Conservation (phyloP, 1,140 invertebrate species). For the Procambarus virginalis region DNA sequence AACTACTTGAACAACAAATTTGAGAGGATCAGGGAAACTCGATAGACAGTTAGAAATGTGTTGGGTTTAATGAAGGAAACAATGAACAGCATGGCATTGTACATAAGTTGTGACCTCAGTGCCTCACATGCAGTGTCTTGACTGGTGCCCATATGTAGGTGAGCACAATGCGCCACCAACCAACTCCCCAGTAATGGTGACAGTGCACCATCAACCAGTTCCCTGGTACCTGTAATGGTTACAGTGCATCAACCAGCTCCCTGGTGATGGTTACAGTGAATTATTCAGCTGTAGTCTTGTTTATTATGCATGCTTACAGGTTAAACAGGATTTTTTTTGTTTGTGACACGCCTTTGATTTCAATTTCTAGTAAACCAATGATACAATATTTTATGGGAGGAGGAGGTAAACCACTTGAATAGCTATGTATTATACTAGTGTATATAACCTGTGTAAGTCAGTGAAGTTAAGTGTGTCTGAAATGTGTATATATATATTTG, state of each 20-base stretch:
- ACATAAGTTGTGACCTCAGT: slow-evolving; percentile 40
- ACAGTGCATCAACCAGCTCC: not conserved
- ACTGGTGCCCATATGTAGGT: slow-evolving; percentile 14
- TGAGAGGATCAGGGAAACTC: slow-evolving; percentile 17
- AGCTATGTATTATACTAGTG: slow-evolving; percentile 59
- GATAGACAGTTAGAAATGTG: slow-evolving; percentile 19
- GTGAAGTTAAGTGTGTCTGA: slow-evolving; percentile 37
- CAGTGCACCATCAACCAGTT: not conserved
- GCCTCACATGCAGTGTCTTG: slow-evolving; percentile 51
- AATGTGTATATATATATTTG: slow-evolving; percentile 50
- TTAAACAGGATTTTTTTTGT: slow-evolving; percentile 1
- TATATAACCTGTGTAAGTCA: slow-evolving; percentile 52
- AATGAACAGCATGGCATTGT: slow-evolving; percentile 39
- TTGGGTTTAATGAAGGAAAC: slow-evolving; percentile 2
- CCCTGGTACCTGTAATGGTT: too few relatives aligned
- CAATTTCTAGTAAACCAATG: slow-evolving; percentile 23
- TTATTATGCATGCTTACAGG: slow-evolving; percentile 14
- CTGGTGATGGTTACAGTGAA: slow-evolving; percentile 13
- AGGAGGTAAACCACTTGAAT: slow-evolving; percentile 21
- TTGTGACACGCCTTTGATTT: slow-evolving; percentile 20
- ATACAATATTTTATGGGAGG: slow-evolving; percentile 13
- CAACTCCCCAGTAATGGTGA: not conserved
- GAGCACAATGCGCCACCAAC: slow-evolving; percentile 15
- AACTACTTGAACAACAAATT: not conserved
- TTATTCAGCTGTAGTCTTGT: not conserved